Conservation (phyloP, 1,140 invertebrate species). For the Pseudomyrmex pallidus region DNA sequence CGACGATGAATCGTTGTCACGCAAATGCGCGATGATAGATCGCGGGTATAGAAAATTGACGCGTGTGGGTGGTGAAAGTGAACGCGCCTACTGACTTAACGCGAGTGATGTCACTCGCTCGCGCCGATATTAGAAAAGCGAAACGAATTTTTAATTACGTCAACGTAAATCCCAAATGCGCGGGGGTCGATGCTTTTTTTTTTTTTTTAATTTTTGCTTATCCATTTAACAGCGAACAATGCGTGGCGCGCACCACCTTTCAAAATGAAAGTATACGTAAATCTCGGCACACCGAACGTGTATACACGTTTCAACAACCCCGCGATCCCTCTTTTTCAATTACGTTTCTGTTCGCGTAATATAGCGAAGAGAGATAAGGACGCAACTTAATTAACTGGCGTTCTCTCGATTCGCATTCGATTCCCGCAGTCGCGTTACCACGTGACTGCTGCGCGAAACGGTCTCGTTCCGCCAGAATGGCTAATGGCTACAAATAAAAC, state of each 20-base stretch:
- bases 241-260: neutral
- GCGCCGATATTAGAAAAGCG: conserved; percentile 26
- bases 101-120: conserved; percentile 35
- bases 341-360: conserved; percentile 11
- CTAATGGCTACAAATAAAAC: conserved; percentile 42
- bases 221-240: neutral
- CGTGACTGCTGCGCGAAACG: conserved; percentile 52
- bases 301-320: too few relatives aligned
- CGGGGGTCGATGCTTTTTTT: neutral
- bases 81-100: conserved; percentile 70
- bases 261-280: conserved; percentile 20
- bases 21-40: conserved; percentile 54
- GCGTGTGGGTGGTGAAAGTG: conserved; percentile 81
- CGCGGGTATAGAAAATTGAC: conserved; percentile 66
- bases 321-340: conserved; percentile 48
- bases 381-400: conserved; percentile 42
- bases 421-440: conserved; percentile 22
- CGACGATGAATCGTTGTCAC: conserved; percentile 71
- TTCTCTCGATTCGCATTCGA: conserved; percentile 13
- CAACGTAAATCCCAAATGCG: neutral
- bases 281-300: too few relatives aligned
- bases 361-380: neutral
- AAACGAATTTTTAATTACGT: conserved; percentile 56
- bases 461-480: conserved; percentile 33
- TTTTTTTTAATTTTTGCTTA: neutral